Evolutionary conservation across 2,888 invertebrate genomes (phyloP), one percentile per base, ranked within the genome.

Genomic region (Abrostola triplasia): DNA sequence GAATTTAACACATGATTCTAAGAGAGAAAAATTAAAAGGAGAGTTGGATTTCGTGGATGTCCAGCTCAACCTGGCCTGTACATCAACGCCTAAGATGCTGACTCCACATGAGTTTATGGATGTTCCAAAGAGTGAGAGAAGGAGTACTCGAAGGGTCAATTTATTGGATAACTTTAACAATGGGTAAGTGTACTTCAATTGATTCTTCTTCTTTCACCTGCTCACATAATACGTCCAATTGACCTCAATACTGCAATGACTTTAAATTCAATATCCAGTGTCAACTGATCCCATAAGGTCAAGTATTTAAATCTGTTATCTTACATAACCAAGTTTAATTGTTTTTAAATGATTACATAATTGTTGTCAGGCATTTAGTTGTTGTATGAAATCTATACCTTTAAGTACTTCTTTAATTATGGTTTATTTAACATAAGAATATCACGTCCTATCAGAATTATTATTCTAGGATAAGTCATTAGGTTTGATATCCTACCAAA

Each of bases 31-130:
- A 63, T 93, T 94, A 90, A 94, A 94, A 92, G 88, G 88, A 24
- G 87, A 90, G 55, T 75, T 90, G 54, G 88, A 92, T 71, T 94
- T 94, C 56, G 83, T 82, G 50, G 94, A 95, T 62, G 85, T 92
- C 48, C 94, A 94, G 64, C 81, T 95, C 68, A 91, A 94, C 73
- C 75, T 93, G 70, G 94, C 91, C 44, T 95, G 94, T 75, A 94
- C 92, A 1, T 95, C 95, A 0, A 95, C 95, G 44, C 95, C 95
- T 54, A 95, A 94, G 85, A 94, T 94, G 91, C 80, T 94, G 58
- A 88, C 92, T 53, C 93, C 95, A 37, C 86, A 91, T 59, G 93
- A 94, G 64, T 92, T 88, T 66, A 86, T 92, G 85, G 90, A 89
- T 59, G 84, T 84, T 24, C 80, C 85, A 68, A 88, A 76, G 59